Evolutionary conservation across 2,888 invertebrate genomes (phyloP), one percentile per base, ranked within the genome.

Genomic region (Incurvaria masculella): DNA sequence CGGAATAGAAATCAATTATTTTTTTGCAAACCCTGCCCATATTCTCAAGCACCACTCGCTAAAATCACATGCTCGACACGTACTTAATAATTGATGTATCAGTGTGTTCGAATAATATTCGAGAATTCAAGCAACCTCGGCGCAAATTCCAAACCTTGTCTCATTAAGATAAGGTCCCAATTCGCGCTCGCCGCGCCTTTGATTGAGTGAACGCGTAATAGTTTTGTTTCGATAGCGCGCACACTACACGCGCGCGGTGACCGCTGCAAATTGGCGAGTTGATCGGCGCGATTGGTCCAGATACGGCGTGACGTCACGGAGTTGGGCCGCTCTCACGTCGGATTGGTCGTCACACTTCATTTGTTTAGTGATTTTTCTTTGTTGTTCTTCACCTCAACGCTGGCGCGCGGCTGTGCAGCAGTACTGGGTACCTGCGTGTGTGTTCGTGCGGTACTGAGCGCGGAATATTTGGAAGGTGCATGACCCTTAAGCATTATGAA

Each of bases 321-420:
- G 72, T 69, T 70, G 71, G 69, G 75, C 67, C 73, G 75, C 76
- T 74, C 73, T 74, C 68, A 70, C 71, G 75, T 74, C 72, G 64
- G 69, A 76, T 76, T 78, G 78, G 78, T 73, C 73, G 76, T 73
- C 74, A 74, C 73, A 73, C 75, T 72, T 76, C 74, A 78, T 75
- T 76, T 75, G 70, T 64, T 75, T 76, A 74, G 75, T 76, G 75
- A 75, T 74, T 33, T n/a, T 4, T 8, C 33, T 33, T 33, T 33
- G 33, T 33, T 33, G 33, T 33, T 33, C 33, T 33, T 33, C 33
- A 33, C 14, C 11, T 33, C 8, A 33, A 33, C 33, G 14, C 3
- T 14, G 33, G 6, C 14, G 33, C 14, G 33, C 11, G 33, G 6
- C 14, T 33, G 4, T 8, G 4, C 14, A 11, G 11, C 14, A 33